These are phyloP conservation scores for Emydocephalus ijimae DNA, from an alignment of 2,113 vertebrate genomes.

Conservation along the genomic window DNA sequence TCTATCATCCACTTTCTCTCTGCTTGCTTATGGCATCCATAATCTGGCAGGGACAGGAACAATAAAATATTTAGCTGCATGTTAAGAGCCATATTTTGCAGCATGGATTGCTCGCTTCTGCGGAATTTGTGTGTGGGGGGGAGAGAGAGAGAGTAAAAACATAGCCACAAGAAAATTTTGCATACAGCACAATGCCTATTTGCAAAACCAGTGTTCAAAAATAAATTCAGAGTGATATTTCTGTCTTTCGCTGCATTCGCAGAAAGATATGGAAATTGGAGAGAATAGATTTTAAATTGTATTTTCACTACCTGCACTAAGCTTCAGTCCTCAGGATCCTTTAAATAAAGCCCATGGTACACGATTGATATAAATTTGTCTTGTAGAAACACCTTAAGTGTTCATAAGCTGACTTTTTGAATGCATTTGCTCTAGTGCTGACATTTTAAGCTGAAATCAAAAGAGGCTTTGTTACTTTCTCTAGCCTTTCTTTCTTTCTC, in stretches of 20 bases:
- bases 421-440: not conserved
- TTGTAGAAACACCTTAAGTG: not conserved
- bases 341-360: not conserved
- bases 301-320: not conserved
- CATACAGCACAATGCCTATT: not conserved
- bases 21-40: not conserved
- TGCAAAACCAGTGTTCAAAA: not conserved
- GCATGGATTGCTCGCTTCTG: not conserved
- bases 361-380: not conserved
- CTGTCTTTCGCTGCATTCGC: not conserved
- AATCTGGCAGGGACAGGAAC: not conserved
- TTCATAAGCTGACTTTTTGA: not conserved
- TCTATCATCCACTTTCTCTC: not conserved
- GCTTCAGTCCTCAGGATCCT: not conserved
- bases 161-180: not conserved
- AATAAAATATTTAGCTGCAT: not conserved
- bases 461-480: not conserved
- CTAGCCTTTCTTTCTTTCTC: not conserved
- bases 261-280: not conserved
- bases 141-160: not conserved
- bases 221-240: not conserved
- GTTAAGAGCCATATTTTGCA: not conserved
- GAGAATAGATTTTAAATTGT: not conserved
- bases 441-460: slow-evolving; percentile 28
- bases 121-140: not conserved